These are phyloP conservation scores for Clamator glandarius DNA, from an alignment of 2,797 vertebrate species.

Conservation along the genomic window DNA sequence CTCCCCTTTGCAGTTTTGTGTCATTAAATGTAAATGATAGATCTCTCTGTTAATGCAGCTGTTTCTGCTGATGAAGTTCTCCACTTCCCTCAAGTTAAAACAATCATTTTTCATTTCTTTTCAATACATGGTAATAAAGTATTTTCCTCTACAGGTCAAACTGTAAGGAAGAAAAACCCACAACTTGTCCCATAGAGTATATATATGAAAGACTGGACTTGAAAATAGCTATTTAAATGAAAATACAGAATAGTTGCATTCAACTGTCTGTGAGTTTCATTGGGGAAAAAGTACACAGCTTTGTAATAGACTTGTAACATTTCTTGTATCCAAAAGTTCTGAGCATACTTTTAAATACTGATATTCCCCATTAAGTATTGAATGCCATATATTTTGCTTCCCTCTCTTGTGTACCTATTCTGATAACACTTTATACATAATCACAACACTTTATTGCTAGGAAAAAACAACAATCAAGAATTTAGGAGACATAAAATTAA, in stretches of 20 bases:
- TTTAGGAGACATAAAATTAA: not conserved
- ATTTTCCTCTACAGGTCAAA: not conserved
- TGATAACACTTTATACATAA: not conserved
- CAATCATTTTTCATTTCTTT: not conserved
- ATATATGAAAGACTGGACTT: not conserved
- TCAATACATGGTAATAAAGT: not conserved
- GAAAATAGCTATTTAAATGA: not conserved
- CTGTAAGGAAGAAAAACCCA: not conserved
- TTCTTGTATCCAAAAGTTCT: not conserved
- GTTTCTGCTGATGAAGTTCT: not conserved
- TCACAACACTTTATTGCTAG: not conserved
- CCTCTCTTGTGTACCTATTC: not conserved
- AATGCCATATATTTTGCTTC: accelerated
- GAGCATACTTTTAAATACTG: not conserved
- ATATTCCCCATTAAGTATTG: accelerated
- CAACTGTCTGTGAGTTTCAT: not conserved
- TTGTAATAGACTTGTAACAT: not conserved
- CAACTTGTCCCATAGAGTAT: not conserved
- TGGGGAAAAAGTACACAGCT: not conserved
- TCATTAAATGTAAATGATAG: not conserved
- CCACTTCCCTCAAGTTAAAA: not conserved
- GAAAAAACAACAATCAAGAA: too few species aligned
- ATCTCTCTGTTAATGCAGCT: not conserved
- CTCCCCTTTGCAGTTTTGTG: not conserved
- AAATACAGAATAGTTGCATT: accelerated